Evolutionary conservation across 2,797 vertebrate genomes (phyloP).

Genomic region (Crenuchus spilurus): DNA sequence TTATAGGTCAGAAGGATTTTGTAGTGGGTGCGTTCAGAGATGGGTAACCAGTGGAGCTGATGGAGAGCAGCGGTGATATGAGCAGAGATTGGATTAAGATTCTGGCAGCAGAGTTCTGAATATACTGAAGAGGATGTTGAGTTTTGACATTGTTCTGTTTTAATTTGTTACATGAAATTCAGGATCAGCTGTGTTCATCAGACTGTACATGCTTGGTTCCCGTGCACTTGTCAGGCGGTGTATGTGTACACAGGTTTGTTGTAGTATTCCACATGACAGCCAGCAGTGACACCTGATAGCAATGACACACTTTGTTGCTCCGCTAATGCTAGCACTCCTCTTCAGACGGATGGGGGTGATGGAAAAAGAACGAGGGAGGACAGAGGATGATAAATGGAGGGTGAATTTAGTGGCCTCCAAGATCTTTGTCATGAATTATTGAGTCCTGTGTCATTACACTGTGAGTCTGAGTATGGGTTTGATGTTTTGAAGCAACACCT

Average conservation of each 20-base stretch:
- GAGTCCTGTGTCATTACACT: neutral
- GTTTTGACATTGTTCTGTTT: too few species aligned
- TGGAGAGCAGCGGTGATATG: too few species aligned
- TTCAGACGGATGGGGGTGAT: neutral
- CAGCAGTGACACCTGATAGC: conserved; percentile 10
- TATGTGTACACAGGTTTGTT: neutral
- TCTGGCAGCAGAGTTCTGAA: too few species aligned
- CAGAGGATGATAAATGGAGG: neutral
- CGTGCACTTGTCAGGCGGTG: too few species aligned
- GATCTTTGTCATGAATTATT: neutral
- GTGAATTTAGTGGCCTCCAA: neutral
- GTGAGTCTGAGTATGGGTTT: neutral
- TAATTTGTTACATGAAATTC: too few species aligned
- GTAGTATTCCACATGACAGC: conserved; percentile 2
- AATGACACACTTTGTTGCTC: conserved; percentile 5
- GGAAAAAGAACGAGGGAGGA: neutral
- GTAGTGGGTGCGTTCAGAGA: too few species aligned
- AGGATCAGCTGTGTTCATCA: too few species aligned
- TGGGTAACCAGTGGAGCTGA: too few species aligned
- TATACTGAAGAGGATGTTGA: too few species aligned
- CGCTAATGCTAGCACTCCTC: neutral
- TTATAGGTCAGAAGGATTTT: too few species aligned
- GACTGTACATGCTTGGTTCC: too few species aligned
- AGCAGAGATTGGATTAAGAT: too few species aligned
- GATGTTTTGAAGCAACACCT: neutral